Percentiles rank a stretch among this genome's conserved stretches.
Evolutionary conservation across 2,113 vertebrate genomes (phyloP).

Genomic region (Shinisaurus crocodilurus): DNA sequence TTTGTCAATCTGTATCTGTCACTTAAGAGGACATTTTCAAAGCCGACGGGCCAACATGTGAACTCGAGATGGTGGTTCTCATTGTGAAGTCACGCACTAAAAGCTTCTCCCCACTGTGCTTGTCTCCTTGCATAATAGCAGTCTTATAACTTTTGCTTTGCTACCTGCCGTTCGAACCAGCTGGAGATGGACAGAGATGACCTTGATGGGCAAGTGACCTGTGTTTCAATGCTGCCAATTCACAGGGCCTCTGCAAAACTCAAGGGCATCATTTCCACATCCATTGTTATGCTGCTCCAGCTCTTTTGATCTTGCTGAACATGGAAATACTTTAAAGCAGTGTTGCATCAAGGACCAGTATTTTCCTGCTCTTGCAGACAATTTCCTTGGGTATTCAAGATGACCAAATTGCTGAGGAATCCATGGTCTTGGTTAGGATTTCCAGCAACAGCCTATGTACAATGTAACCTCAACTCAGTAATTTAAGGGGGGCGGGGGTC

Average conservation of each 20-base stretch:
- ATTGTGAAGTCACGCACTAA: background rate
- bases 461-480: too few relatives aligned
- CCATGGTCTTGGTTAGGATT: background rate
- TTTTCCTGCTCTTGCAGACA: background rate
- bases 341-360: background rate
- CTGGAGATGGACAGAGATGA: constrained; percentile 38
- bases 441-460: background rate
- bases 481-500: background rate
- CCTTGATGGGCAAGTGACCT: background rate
- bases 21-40: background rate
- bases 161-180: background rate
- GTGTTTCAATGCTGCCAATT: constrained; percentile 4
- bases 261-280: constrained; percentile 5
- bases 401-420: constrained; percentile 18
- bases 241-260: background rate
- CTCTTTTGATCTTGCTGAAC: constrained; percentile 12
- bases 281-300: constrained; percentile 5
- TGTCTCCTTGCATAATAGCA: background rate
- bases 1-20: background rate
- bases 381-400: constrained; percentile 13
- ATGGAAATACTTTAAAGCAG: background rate
- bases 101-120: background rate
- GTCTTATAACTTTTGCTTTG: constrained; percentile 28
- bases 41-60: background rate
- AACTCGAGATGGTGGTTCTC: background rate